Evolutionary conservation across 1,140 invertebrate genomes (phyloP).

Genomic region (Cotesia vestalis): DNA sequence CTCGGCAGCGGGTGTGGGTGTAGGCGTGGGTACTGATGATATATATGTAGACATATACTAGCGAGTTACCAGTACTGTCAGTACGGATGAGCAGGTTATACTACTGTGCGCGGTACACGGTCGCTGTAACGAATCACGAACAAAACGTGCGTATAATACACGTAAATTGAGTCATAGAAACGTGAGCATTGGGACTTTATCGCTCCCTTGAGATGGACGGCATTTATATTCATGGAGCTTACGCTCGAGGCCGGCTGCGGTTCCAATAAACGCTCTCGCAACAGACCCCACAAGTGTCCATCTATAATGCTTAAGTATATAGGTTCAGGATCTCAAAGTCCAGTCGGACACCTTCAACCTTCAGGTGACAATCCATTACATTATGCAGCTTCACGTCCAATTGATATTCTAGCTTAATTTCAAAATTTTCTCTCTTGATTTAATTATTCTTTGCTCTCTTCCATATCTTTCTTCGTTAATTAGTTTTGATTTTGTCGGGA

Average conservation of each 20-base stretch:
- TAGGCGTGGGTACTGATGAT: no score
- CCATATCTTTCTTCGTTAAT: no score
- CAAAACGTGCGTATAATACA: conserved; percentile 15
- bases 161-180: conserved; percentile 21
- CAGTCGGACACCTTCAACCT: background rate
- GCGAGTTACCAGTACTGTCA: no score
- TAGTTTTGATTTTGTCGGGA: no score
- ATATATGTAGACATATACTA: no score
- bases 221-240: conserved; percentile 8
- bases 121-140: conserved; percentile 15
- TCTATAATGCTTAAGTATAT: background rate
- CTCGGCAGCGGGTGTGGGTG: no score
- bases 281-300: background rate
- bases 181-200: conserved; percentile 13
- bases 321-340: background rate
- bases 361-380: background rate
- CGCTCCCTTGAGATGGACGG: conserved; percentile 17
- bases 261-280: conserved; percentile 3
- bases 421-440: no score
- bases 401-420: no score
- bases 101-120: background rate
- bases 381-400: no score
- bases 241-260: background rate
- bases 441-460: no score
- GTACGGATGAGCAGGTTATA: no score